phyloP scores from a whole-genome alignment of 2,797 vertebrate species.

The Bradypodion pumilum region DNA sequence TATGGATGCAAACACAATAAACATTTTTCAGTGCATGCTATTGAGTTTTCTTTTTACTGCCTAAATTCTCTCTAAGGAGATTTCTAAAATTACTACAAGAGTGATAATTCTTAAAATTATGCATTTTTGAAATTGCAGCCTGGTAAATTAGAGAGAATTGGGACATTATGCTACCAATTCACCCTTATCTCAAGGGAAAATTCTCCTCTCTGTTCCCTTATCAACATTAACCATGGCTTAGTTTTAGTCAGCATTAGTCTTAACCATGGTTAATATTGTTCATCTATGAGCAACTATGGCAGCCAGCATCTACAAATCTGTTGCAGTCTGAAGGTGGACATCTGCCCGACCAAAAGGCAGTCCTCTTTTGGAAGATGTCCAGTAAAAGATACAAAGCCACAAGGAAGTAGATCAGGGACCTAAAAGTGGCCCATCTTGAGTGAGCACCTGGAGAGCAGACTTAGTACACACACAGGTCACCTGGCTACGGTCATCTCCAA shows the following conservation, averaged over 20 bases:
- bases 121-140: neutral
- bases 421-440: too few relatives aligned
- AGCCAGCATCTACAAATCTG: neutral
- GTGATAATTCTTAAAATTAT: constrained; percentile 18
- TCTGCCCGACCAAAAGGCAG: too few relatives aligned
- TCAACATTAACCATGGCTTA: neutral
- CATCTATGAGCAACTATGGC: neutral
- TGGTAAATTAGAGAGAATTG: neutral
- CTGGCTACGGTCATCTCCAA: too few relatives aligned
- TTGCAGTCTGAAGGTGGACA: too few relatives aligned
- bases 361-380: too few relatives aligned
- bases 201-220: neutral
- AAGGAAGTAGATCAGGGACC: too few relatives aligned
- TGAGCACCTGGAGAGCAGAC: too few relatives aligned
- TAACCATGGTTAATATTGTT: neutral
- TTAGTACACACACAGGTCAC: too few relatives aligned
- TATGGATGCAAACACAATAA: constrained; percentile 13
- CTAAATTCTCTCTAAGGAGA: neutral
- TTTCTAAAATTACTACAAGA: constrained; percentile 2
- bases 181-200: neutral
- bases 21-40: constrained; percentile 25
- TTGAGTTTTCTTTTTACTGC: constrained; percentile 6
- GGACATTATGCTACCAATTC: neutral
- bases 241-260: neutral
- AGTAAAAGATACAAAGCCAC: too few relatives aligned